Percentiles rank a stretch among this genome's conserved stretches.
These are phyloP conservation scores for Coronaproctus castanopsis DNA, from an alignment of 2,888 invertebrate genomes.

Conservation along the genomic window DNA sequence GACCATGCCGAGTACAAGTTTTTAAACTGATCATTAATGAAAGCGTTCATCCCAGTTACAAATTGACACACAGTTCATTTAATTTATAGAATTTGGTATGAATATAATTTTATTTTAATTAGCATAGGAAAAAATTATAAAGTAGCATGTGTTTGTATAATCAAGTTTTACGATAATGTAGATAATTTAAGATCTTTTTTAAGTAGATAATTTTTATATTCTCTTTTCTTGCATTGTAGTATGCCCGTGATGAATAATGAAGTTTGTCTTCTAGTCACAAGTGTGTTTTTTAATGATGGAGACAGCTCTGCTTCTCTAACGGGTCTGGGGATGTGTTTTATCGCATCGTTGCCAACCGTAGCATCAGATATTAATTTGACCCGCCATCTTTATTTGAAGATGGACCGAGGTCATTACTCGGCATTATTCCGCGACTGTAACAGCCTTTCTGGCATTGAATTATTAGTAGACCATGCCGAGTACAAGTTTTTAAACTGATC, in stretches of 20 bases:
- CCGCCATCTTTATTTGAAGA: not conserved
- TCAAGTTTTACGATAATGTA: too few relatives aligned
- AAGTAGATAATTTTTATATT: too few relatives aligned
- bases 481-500: constrained; percentile 32
- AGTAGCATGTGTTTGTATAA: not conserved
- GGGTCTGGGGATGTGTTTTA: constrained; percentile 11
- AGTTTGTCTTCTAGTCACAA: too few relatives aligned
- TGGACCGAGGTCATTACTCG: constrained; percentile 25
- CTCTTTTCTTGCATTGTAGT: too few relatives aligned
- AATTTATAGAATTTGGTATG: too few relatives aligned
- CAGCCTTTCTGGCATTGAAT: constrained; percentile 45
- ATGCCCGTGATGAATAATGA: too few relatives aligned
- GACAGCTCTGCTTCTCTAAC: constrained; percentile 23
- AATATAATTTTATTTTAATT: not conserved
- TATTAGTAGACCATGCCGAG: constrained; percentile 48
- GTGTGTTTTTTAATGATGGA: constrained; percentile 63
- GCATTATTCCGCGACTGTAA: constrained; percentile 58
- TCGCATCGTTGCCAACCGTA: constrained; percentile 13
- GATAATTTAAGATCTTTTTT: too few relatives aligned
- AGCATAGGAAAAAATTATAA: not conserved
- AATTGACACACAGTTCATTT: too few relatives aligned
- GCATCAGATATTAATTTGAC: constrained; percentile 15
- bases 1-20: constrained; percentile 17
- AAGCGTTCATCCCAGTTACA: too few relatives aligned
- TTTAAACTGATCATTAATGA: too few relatives aligned